Percentiles rank a stretch among this genome's conserved stretches.
Conservation (phyloP, 2,113 vertebrate genomes). For the Brienomyrus longianalis region DNA sequence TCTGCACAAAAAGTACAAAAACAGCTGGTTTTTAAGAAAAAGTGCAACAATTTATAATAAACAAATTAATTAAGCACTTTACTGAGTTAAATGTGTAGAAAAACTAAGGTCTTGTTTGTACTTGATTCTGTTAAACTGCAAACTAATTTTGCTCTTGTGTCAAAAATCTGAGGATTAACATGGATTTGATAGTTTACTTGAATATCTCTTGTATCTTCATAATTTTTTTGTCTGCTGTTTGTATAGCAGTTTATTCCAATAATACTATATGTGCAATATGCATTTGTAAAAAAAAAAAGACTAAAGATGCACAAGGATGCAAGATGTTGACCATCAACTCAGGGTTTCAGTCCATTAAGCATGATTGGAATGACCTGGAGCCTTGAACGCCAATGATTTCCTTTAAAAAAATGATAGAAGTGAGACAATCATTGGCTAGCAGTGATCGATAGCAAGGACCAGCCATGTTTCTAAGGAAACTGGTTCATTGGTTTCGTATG, state of each 20-base stretch:
- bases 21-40: not conserved
- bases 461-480: not conserved
- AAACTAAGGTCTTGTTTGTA: not conserved
- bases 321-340: not conserved
- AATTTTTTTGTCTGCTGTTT: not conserved
- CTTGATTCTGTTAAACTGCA: not conserved
- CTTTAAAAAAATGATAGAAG: not conserved
- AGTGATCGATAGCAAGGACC: not conserved
- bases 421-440: not conserved
- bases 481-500: not conserved
- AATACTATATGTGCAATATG: not conserved
- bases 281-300: not conserved
- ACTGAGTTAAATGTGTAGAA: not conserved
- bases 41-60: not conserved
- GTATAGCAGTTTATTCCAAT: not conserved
- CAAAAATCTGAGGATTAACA: not conserved
- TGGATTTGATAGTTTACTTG: not conserved
- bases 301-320: not conserved
- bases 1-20: not conserved
- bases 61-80: not conserved
- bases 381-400: not conserved
- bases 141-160: not conserved
- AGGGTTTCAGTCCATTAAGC: not conserved
- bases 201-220: not conserved
- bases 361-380: not conserved